Evolutionary conservation across 2,113 vertebrate species (phyloP), one percentile per base, ranked within the genome.

Genomic region (Tapirus terrestris): DNA sequence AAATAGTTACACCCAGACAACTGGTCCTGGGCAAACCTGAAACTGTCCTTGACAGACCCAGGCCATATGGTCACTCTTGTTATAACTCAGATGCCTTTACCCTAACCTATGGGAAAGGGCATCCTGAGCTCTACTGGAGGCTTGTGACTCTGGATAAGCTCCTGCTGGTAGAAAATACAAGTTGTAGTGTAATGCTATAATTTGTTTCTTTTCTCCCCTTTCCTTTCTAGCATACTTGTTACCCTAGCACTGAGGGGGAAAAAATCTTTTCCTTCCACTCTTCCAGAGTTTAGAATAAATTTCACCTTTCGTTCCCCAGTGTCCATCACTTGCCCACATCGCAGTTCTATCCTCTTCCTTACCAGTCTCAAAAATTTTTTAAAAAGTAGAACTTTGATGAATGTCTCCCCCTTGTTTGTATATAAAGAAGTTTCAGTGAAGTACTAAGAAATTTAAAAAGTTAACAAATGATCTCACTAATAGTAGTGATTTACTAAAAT

Each of bases 401-500:
- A n/a, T 76, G 3, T 58, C 43, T 94, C 25, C 23, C 6, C 14
- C 6, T 91, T 77, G 3, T 89, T 39, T 89, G 77, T 81, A 8
- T 80, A 45, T 61, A 83, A 80, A 68, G 31, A 56, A 91, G 53
- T 90, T 93, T 92, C 36, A 51, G 90, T 82, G 31, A 83, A 67
- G 39, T 96, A 43, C 31, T 94, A 61, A 95, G 70, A 72, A 94
- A 73, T 89, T 75, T 75, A 29, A n/a, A 61, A 90, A 94, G 48
- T 91, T 96, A 80, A 93, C 65, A 97, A 92, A 63, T 68, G 45
- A 17, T 88, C 76, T 36, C 29, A 61, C 2, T 87, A 61, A 81
- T 76, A 84, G 27, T 72, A 67, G n/a, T 72, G 58, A 36, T 84
- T 87, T 84, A 63, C 76, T 61, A 94, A 92, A 94, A 94, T 94